phyloP scores from a whole-genome alignment of 1,140 invertebrate species.

The Papilio polyxenes region DNA sequence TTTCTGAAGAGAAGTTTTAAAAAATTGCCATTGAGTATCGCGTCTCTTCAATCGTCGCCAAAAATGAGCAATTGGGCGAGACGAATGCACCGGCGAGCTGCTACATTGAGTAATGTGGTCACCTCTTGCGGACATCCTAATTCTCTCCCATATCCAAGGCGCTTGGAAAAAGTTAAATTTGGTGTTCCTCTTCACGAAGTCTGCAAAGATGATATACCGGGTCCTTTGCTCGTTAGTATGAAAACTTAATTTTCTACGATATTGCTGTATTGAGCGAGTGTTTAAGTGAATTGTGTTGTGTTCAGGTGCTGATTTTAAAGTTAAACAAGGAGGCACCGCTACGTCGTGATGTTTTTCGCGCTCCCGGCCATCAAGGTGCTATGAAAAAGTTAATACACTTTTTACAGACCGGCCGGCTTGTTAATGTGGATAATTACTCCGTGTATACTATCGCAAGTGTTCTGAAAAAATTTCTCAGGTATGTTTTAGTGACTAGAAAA shows the following conservation, averaged over 20 bases:
- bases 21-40: neutral
- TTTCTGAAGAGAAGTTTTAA: constrained; percentile 5
- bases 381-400: constrained; percentile 98
- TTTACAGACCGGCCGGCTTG: constrained; percentile 94
- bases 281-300: constrained; percentile 42
- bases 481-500: constrained; percentile 38
- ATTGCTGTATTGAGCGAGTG: constrained; percentile 33
- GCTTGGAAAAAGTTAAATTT: constrained; percentile 96
- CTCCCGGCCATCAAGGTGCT: constrained; percentile 95
- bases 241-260: neutral
- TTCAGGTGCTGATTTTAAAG: constrained; percentile 93
- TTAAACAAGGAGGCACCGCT: constrained; percentile 96
- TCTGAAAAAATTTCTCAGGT: constrained; percentile 96
- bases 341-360: constrained; percentile 96
- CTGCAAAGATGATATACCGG: constrained; percentile 96
- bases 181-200: constrained; percentile 93
- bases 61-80: constrained; percentile 94
- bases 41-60: neutral
- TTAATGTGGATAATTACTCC: constrained; percentile 99
- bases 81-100: constrained; percentile 92
- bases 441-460: constrained; percentile 99
- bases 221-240: constrained; percentile 89
- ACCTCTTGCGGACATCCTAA: constrained; percentile 91
- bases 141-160: constrained; percentile 87
- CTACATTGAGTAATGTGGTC: constrained; percentile 93